Base-by-base conservation (phyloP, 2,888 invertebrate species). In the Allacma fusca region DNA sequence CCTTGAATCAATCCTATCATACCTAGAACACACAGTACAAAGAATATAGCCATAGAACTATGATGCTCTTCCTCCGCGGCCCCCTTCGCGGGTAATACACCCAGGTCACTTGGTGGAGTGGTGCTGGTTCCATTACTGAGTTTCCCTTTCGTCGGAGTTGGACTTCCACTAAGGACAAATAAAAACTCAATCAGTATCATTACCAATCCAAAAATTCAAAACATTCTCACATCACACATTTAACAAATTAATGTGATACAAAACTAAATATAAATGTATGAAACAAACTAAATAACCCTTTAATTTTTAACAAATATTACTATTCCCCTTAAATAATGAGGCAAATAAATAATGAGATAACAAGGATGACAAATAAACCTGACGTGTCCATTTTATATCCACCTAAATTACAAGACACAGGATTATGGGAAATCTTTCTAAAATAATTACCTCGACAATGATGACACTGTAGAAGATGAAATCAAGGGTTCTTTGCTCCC, bases 1-100 rank as follows among this genome's bases (percentile, higher is more conserved):
- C 24, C 70, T 24, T 34, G 16, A 75, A 29, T 62, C 9, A 34
- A 34, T 9, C 34, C 4, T 34, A 62, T 23, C 85, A 83, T 84
- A 88, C 89, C 89, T 78, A 99, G 89, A 16, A 99, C 95, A 85
- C 97, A 94, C 0, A 99, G 89, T 19, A 99, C 97, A 87, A 99
- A 98, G 88, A 99, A 99, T 86, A 99, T 96, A 0, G 98, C 95
- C 91, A 98, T 92, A 0, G 97, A 97, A 85, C 95, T 96, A 85
- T 96, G 94, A 86, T 97, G 96, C 86, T 98, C 98, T 87, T 96
- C 95, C 88, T 98, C 96, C 1, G 78, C 79, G 5, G 79, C 75
- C 21, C 78, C 79, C 44, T 77, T 79, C 21, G 68, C 77, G n/a
- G 79, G 79, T 59, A 79, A 24, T 0, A 79, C 44, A 5, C 75